Percentiles rank a stretch among this genome's conserved stretches.
Evolutionary conservation across 2,113 vertebrate genomes (phyloP).

Genomic region (Alligator mississippiensis): DNA sequence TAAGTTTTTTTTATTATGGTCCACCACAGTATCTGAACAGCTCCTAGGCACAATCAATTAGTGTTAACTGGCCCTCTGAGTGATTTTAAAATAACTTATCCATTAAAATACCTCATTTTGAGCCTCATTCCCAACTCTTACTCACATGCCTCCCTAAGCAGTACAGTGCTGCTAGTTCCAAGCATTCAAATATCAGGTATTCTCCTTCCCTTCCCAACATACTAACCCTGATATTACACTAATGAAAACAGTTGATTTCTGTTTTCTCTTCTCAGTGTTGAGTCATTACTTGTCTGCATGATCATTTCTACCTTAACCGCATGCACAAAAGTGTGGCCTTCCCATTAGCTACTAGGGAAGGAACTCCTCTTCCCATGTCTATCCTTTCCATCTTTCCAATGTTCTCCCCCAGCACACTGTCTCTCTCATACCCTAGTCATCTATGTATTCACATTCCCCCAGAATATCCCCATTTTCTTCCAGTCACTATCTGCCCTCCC

Average conservation of each 20-base stretch:
- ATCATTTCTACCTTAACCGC: background rate
- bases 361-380: background rate
- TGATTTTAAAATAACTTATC: background rate
- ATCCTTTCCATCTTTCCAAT: background rate
- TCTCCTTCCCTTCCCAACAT: background rate
- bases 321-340: background rate
- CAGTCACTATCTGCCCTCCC: background rate
- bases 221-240: background rate
- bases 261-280: background rate
- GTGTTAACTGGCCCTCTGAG: background rate
- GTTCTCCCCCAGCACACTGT: background rate
- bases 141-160: background rate
- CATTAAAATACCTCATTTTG: background rate
- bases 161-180: background rate
- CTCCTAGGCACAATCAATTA: rapidly evolving
- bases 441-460: background rate
- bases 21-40: background rate
- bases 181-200: background rate
- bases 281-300: background rate
- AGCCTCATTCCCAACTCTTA: background rate
- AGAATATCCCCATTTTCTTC: background rate
- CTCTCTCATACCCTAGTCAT: background rate
- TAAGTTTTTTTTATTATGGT: background rate
- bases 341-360: background rate
- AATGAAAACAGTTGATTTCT: background rate